Base-by-base conservation (phyloP, 92 coral and sea anemone species). In the Zoanthus sansibaricus region DNA sequence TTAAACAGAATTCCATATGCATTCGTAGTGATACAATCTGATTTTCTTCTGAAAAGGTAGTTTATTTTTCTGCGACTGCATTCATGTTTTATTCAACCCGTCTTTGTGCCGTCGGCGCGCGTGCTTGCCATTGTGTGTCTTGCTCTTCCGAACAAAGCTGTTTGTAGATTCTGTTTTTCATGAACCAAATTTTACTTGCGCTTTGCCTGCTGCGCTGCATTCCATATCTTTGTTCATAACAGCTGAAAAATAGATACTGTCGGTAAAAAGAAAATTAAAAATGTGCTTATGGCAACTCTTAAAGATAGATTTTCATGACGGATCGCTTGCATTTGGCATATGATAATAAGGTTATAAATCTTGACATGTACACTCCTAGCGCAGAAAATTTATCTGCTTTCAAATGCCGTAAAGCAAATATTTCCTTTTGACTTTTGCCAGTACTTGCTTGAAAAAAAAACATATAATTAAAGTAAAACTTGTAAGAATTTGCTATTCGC, bases 91-190 rank as follows among this genome's bases (percentile, higher is more conserved):
- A 80, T 64, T 80, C 75, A 80, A 20, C 0, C 31, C 61, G 47
- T 11, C 2, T 33, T 46, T 2, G 3, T 37, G 42, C 4, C 42
- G 42, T 37, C 42, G 67, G 85, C 59, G 85, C 85, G 85, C 85
- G 85, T 80, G 85, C 66, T 76, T 46, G 48, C 54, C 31, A 80
- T 80, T 80, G 75, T 20, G 85, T 80, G 85, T 80, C 85, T 80
- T 45, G 67, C 25, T 62, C 12, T 75, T 32, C 46, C 25, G 18
- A 64, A 80, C 85, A 80, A 64, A 64, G 59, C 75, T 61, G 85
- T 75, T 10, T 31, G 58, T 56, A 54, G 30, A 12, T 49, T 64
- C 85, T 45, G 85, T 47, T 80, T 62, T 66, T 12, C 16, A 42
- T 32, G 61, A 48, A 42, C 33, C 48, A 45, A 17, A 62, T 80